Base-by-base conservation (phyloP, 2,113 vertebrate genomes). In the Buteo buteo region DNA sequence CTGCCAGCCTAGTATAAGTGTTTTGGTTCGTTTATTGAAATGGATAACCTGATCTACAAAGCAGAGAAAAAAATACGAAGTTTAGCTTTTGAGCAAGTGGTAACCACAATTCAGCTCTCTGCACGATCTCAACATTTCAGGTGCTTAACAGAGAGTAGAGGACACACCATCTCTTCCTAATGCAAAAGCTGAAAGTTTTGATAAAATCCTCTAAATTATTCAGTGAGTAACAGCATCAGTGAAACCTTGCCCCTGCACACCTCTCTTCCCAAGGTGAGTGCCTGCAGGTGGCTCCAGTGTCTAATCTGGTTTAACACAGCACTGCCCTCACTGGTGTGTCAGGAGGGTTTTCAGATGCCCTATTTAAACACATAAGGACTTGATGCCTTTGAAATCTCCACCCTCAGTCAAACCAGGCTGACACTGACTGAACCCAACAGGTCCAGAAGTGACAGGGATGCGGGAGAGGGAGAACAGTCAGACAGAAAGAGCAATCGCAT, bases 281-380 rank as follows among this genome's bases (percentile, higher is more conserved):
- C 71, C 79, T 40, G 54, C 58, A 64, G 55, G 66, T 1, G 0
- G 54, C n/a, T 28, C 66, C 14, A 4, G 25, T 16, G 34, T 17
- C 73, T 38, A 2, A 15, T 25, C 47, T 13, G 28, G 28, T 69
- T 52, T 36, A 74, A 87, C 66, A 32, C 21, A 15, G 78, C 0
- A 0, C n/a, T 78, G 85, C 70, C 57, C 70, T 70, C 28, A 1
- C 29, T 6, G 14, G 6, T 11, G 11, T 6, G 9, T 4, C 83
- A 52, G 50, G 57, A 42, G 38, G 52, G 19, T 20, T 54, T 70
- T 57, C 80, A 54, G 72, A 31, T 47, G 58, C 29, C n/a, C 86
- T 40, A 2, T 21, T 54, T 50, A 73, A 83, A 61, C 31, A 47
- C 1, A 0, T 6, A 49, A 71, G 21, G 40, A 69, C 66, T 21